Base-by-base conservation (phyloP, 2,797 vertebrate species). In the Craterocephalus amniculus region DNA sequence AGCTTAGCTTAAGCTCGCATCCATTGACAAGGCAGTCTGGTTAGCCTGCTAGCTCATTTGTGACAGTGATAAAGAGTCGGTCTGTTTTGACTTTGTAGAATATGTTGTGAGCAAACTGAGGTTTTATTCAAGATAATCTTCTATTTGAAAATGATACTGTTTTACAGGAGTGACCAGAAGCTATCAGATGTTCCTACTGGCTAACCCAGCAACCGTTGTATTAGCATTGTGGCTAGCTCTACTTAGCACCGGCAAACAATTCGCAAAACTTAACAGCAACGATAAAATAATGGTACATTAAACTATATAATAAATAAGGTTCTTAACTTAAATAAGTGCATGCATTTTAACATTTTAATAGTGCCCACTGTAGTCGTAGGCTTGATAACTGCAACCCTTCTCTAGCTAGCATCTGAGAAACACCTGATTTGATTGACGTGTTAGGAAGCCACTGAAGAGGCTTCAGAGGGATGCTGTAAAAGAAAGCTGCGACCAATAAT, bases 401-500 rank as follows among this genome's bases (percentile, higher is more conserved):
- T 67, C 54, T 70, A 74, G 73, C 61, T 76, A 86, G 80, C 79
- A 61, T 78, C 72, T 3, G 27, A 60, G 72, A 66, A 90, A 78
- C 90, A 89, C 79, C 87, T 90, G 89, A 88, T 91, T 75, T 89
- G 89, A 90, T 84, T 87, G 91, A 78, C 89, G 72, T 13, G 5
- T 7, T 22, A 63, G 35, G 4, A 12, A 76, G 43, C 84, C 82
- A 78, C 16, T 78, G 49, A 0, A 43, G 76, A 54, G 52, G 78
- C 58, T 61, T 71, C 61, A 1, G 34, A 64, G 54, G 43, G 79
- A 70, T 29, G 16, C 77, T 77, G 72, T 76, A 18, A 63, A 49
- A 71, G 14, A 29, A 43, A 45, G 36, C 22, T 18, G 18, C 22
- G 32, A 24, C 89, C 88, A 91, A 72, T 90, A 31, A 31, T 4